phyloP scores from a whole-genome alignment of 2,797 vertebrate species.

The Toxotes lorentzi region DNA sequence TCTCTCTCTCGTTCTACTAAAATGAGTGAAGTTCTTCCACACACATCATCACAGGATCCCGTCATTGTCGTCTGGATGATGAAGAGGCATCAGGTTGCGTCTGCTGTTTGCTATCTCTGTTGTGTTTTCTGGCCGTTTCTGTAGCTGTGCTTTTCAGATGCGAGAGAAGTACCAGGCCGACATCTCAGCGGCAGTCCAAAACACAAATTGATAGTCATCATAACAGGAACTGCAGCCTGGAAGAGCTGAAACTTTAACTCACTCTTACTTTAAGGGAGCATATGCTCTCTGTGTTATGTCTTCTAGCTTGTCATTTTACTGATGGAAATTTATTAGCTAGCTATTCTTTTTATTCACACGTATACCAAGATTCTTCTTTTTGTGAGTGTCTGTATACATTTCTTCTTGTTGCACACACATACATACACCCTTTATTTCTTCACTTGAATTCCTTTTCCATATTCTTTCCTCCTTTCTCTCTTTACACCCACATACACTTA shows the following conservation, averaged over 20 bases:
- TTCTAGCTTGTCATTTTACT: conserved; percentile 3
- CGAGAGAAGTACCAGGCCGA: conserved; percentile 8
- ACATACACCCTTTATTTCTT: conserved; percentile 1
- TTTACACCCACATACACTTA: conserved; percentile 1
- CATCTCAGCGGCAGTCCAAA: conserved; percentile 41
- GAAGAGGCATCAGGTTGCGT: conserved; percentile 54
- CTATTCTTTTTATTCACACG: conserved; percentile 1
- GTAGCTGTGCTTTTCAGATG: conserved; percentile 52
- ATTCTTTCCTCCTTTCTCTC: not conserved
- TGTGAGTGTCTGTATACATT: not conserved
- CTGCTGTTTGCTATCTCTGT: conserved; percentile 48
- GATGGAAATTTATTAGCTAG: conserved; percentile 13
- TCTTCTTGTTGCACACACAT: not conserved
- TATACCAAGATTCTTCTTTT: conserved; percentile 16
- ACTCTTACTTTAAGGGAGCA: conserved; percentile 5
- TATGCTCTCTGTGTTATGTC: conserved; percentile 9
- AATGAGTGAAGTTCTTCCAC: conserved; percentile 54
- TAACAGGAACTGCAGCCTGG: conserved; percentile 10
- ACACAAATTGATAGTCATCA: conserved; percentile 46
- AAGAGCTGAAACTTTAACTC: conserved; percentile 6
- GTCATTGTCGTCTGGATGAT: conserved; percentile 51
- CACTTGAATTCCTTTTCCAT: conserved; percentile 4
- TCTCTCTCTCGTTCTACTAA: conserved; percentile 36
- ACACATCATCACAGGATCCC: conserved; percentile 51
- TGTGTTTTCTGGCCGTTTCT: conserved; percentile 53